Percentiles rank a stretch among this genome's conserved stretches.
Conservation (phyloP, 2,888 invertebrate species). For the Epirrhoe alternata region DNA sequence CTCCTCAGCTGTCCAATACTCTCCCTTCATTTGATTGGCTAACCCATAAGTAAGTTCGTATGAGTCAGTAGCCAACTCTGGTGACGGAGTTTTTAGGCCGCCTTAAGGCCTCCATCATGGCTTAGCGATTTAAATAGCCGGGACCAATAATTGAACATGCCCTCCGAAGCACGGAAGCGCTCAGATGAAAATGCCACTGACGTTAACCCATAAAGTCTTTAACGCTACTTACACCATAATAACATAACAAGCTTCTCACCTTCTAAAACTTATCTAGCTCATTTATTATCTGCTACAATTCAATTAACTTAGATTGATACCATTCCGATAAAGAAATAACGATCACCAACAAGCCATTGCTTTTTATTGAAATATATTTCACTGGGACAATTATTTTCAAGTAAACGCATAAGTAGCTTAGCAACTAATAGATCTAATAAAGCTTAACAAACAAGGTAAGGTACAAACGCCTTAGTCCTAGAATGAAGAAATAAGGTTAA, state of each 20-base stretch:
- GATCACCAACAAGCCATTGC: slow-evolving; percentile 39
- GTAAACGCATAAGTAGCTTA: slow-evolving; percentile 35
- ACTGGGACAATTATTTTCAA: slow-evolving; percentile 54
- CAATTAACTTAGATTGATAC: slow-evolving; percentile 30
- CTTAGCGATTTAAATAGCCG: too few relatives aligned
- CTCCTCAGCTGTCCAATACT: too few relatives aligned
- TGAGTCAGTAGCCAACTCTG: too few relatives aligned
- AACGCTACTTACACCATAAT: not conserved
- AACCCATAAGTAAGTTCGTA: too few relatives aligned
- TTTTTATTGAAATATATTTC: slow-evolving; percentile 44
- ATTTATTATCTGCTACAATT: slow-evolving; percentile 23
- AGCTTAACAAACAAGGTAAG: not conserved
- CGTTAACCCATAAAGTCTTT: too few relatives aligned
- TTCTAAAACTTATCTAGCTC: slow-evolving; percentile 10
- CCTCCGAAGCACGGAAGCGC: too few relatives aligned
- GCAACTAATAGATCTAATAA: not conserved
- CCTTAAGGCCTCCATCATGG: too few relatives aligned
- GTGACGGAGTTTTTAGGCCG: too few relatives aligned
- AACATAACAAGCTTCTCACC: slow-evolving; percentile 1
- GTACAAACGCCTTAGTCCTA: not conserved
- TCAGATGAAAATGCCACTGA: too few relatives aligned
- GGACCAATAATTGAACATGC: too few relatives aligned
- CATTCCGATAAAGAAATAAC: slow-evolving; percentile 35
- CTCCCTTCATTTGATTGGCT: too few relatives aligned
- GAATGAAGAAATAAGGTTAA: too few relatives aligned